Evolutionary conservation across 1,140 invertebrate species (phyloP), one percentile per base, ranked within the genome.

Genomic region (Aphaenogaster rudis): DNA sequence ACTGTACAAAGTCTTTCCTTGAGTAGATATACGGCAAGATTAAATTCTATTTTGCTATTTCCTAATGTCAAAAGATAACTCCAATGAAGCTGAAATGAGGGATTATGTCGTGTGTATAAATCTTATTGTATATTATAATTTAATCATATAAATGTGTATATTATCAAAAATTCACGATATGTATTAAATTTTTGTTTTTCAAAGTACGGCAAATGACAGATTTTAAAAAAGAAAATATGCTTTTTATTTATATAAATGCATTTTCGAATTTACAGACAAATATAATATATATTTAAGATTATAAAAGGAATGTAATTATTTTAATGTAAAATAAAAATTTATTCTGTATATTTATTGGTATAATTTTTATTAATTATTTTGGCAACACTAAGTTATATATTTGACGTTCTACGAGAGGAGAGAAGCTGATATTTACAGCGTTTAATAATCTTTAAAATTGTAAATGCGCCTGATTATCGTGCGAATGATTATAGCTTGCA

Each of bases 381-480:
- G 4, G 0, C 64, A 71, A 76, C 15, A 8, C 4, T 59, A 9
- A 45, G 8, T 54, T 33, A 39, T n/a, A 8, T 21, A 28, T 74
- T 9, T 39, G 21, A 4, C 42, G 13, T 36, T 59, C 42, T 28
- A 28, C 28, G 28, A 28, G 2, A 0, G 11, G 0, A 21, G 7
- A 36, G 4, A 74, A 63, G 8, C 4, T 33, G 8, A 61, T 50
- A 61, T 82, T 82, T 71, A 33, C 8, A n/a, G 21, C 52, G 17
- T 61, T 82, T 84, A 84, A 74, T 84, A 39, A 76, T 74, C 42
- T 84, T 61, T 84, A 74, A 82, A 57, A n/a, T n/a, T 7, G n/a
- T 81, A 69, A 81, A 52, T 64, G 39, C 42, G 48, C 17, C 4
- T 50, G 80, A 84, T 84, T 76, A 61, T 84, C 21, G 45, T 21